These are phyloP conservation scores for Metellina segmentata DNA, from an alignment of 2,888 invertebrate species.

Conservation along the genomic window DNA sequence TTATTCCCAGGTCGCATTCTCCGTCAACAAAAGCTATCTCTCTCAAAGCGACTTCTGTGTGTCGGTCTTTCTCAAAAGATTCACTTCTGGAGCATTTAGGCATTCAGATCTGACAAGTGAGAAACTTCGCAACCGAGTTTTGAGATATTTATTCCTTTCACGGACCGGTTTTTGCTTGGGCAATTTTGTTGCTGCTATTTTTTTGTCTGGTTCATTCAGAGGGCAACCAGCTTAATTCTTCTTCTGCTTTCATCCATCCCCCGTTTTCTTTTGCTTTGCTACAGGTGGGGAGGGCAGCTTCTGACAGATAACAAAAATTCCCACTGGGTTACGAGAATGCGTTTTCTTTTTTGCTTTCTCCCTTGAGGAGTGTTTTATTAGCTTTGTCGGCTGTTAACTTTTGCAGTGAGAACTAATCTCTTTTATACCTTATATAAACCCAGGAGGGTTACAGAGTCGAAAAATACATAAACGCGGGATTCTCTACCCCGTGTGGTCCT, in stretches of 20 bases:
- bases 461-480: conserved; percentile 31
- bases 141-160: conserved; percentile 58
- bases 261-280: background rate
- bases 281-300: background rate
- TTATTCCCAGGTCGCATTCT: no score
- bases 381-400: conserved; percentile 69
- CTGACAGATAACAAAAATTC: conserved; percentile 60
- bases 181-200: background rate
- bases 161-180: conserved; percentile 17
- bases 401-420: conserved; percentile 49
- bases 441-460: conserved; percentile 14
- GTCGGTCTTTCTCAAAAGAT: conserved; percentile 12
- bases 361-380: conserved; percentile 53
- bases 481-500: background rate
- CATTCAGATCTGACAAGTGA: conserved; percentile 49
- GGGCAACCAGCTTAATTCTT: conserved; percentile 23
- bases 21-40: background rate
- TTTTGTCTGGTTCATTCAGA: background rate
- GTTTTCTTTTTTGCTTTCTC: conserved; percentile 16
- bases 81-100: background rate
- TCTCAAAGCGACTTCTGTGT: background rate
- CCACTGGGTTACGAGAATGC: conserved; percentile 59
- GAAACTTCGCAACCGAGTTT: conserved; percentile 60
- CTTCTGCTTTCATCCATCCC: background rate
- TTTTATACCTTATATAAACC: conserved; percentile 39